Base-by-base conservation (phyloP, 2,113 vertebrate genomes). In the Aptenodytes patagonicus region DNA sequence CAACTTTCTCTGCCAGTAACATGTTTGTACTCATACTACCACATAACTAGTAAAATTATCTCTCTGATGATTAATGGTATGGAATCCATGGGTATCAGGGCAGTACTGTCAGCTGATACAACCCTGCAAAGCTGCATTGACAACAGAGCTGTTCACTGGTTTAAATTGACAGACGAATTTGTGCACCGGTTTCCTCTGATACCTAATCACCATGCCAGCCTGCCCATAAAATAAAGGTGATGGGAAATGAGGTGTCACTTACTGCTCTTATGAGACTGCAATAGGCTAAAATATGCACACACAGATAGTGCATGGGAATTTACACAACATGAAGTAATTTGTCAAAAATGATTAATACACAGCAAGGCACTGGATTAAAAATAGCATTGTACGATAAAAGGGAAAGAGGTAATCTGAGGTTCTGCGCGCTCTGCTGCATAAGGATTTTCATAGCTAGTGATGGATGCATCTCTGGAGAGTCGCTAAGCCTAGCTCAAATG, bases 401-500 rank as follows among this genome's bases (percentile, higher is more conserved):
- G 52, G 65, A 76, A 86, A 83, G 93, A 91, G 94, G 94, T 94
- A 38, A 96, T 36, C 21, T 89, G 68, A 95, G 96, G 96, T 58
- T 75, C 79, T 70, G 55, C 0, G 6, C 0, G 36, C 94, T 91
- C 83, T 64, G 84, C 72, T 72, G 92, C 49, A 0, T 68, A n/a
- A 80, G 80, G 72, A 79, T 76, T 83, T 81, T 86, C 95, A 93
- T 61, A 61, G 93, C 61, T 57, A 42, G 83, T 77, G 91, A 95
- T 84, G 91, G 85, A 51, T 62, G 83, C 83, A 70, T 81, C 96
- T 95, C 96, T 42, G 83, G 91, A 93, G 95, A 94, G 91, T 47
- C 0, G 0, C 83, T 44, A 58, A 87, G 93, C 55, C 38, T 0
- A 9, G 83, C 89, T 83, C 84, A 46, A 65, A 91, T 62, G 81